Evolutionary conservation across 2,888 invertebrate genomes (phyloP).

Genomic region (Malacosoma neustria): DNA sequence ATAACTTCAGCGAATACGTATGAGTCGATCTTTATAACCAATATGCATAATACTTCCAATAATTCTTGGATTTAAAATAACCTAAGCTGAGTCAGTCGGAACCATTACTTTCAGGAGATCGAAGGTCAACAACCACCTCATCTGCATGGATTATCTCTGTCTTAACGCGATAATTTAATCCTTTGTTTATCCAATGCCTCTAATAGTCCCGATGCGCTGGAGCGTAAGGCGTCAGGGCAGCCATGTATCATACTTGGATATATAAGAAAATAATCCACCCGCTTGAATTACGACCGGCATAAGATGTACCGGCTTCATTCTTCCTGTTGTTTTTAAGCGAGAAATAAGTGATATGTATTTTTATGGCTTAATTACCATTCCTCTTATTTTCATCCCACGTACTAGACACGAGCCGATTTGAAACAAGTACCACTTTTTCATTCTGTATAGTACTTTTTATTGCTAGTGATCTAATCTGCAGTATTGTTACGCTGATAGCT

Average conservation of each 20-base stretch:
- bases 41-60: slow-evolving; percentile 3
- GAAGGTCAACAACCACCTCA: slow-evolving; percentile 68
- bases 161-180: slow-evolving; percentile 70
- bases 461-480: too few relatives aligned
- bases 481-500: too few relatives aligned
- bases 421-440: too few relatives aligned
- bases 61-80: slow-evolving; percentile 22
- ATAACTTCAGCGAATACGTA: not conserved
- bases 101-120: slow-evolving; percentile 30
- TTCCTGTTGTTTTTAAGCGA: slow-evolving; percentile 27
- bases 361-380: slow-evolving; percentile 1
- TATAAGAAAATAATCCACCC: slow-evolving; percentile 63
- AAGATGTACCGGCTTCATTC: slow-evolving; percentile 33
- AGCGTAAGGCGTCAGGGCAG: slow-evolving; percentile 46
- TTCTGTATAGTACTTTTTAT: too few relatives aligned
- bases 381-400: too few relatives aligned
- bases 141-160: slow-evolving; percentile 66
- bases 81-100: slow-evolving; percentile 28
- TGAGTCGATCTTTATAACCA: not conserved
- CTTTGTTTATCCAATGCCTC: slow-evolving; percentile 68
- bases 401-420: too few relatives aligned
- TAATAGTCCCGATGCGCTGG: slow-evolving; percentile 60
- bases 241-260: slow-evolving; percentile 59
- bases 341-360: slow-evolving; percentile 18
- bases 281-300: slow-evolving; percentile 48